These are phyloP conservation scores for Salminus brasiliensis DNA, from an alignment of 2,113 vertebrate genomes.

Conservation along the genomic window DNA sequence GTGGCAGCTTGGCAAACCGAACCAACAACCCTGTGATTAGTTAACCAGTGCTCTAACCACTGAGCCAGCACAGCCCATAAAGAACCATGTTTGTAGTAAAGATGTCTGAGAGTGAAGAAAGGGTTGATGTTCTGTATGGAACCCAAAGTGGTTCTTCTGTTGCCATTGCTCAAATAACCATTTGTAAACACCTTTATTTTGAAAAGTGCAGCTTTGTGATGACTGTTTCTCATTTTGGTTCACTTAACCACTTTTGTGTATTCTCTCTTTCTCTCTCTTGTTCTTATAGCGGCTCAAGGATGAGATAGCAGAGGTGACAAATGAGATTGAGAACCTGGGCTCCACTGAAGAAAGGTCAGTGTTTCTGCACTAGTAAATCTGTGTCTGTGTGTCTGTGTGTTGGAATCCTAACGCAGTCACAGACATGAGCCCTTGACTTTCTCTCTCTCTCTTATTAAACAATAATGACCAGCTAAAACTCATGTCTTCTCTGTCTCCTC, in stretches of 20 bases:
- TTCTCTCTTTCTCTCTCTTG: background rate
- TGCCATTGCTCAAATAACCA: too few relatives aligned
- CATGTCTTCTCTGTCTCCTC: background rate
- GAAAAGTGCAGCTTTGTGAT: background rate
- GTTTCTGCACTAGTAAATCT: conserved; percentile 14
- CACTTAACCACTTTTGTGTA: conserved; percentile 18
- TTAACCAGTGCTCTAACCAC: too few relatives aligned
- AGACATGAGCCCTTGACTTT: background rate
- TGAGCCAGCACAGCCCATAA: too few relatives aligned
- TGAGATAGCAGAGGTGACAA: conserved; percentile 98
- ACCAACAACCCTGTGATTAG: too few relatives aligned
- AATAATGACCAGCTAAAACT: background rate
- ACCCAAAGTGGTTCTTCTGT: too few relatives aligned
- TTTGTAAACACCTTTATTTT: too few relatives aligned
- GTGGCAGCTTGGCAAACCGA: too few relatives aligned
- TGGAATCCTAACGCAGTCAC: background rate
- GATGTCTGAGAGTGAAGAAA: too few relatives aligned
- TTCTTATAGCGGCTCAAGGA: conserved; percentile 88
- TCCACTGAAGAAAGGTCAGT: conserved; percentile 93
- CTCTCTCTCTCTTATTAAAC: background rate
- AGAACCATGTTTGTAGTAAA: too few relatives aligned
- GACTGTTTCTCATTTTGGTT: conserved; percentile 7
- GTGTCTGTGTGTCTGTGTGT: conserved; percentile 12
- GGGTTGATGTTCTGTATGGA: too few relatives aligned
- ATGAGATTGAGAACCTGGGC: conserved; percentile 96